These are phyloP conservation scores for Limnothrissa miodon DNA, from an alignment of 2,113 vertebrate species.

Conservation along the genomic window DNA sequence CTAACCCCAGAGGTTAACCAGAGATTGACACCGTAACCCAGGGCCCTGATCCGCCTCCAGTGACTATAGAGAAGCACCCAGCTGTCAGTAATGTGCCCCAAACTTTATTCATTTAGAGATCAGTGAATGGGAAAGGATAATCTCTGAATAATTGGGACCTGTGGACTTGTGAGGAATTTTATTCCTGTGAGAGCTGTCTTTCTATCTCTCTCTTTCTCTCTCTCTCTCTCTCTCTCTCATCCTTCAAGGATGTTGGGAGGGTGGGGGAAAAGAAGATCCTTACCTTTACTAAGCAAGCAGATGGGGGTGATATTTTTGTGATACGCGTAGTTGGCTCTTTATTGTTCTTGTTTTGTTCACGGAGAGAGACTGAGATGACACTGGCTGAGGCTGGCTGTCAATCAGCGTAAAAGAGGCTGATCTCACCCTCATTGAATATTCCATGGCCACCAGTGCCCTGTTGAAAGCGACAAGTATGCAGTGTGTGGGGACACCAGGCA, in stretches of 20 bases:
- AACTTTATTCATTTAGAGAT: slow-evolving; percentile 85
- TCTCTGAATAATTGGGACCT: slow-evolving; percentile 93
- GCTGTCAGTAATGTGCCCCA: slow-evolving; percentile 82
- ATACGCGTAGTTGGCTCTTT: slow-evolving; percentile 68
- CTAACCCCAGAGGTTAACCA: slow-evolving; percentile 76
- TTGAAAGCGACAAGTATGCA: slow-evolving; percentile 55
- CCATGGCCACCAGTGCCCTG: slow-evolving; percentile 68
- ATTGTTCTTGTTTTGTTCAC: slow-evolving; percentile 27
- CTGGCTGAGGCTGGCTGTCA: slow-evolving; percentile 65
- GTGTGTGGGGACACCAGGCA: slow-evolving; percentile 69
- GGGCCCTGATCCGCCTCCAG: slow-evolving; percentile 72
- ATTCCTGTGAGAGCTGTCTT: slow-evolving; percentile 57
- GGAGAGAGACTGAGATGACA: slow-evolving; percentile 58
- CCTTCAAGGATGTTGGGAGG: slow-evolving; percentile 39
- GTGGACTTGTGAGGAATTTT: slow-evolving; percentile 80
- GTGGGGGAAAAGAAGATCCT: slow-evolving; percentile 48
- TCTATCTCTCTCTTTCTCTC: slow-evolving; percentile 52
- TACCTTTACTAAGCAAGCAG: slow-evolving; percentile 73
- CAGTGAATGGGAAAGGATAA: slow-evolving; percentile 88
- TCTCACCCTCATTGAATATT: slow-evolving; percentile 66
- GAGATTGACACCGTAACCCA: slow-evolving; percentile 83
- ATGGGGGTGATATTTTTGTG: slow-evolving; percentile 78
- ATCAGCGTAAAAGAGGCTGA: slow-evolving; percentile 62
- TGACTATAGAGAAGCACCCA: slow-evolving; percentile 81
- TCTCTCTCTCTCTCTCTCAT: slow-evolving; percentile 46